Conservation (phyloP, 2,888 invertebrate genomes). For the Sarcophaga subvicina region DNA sequence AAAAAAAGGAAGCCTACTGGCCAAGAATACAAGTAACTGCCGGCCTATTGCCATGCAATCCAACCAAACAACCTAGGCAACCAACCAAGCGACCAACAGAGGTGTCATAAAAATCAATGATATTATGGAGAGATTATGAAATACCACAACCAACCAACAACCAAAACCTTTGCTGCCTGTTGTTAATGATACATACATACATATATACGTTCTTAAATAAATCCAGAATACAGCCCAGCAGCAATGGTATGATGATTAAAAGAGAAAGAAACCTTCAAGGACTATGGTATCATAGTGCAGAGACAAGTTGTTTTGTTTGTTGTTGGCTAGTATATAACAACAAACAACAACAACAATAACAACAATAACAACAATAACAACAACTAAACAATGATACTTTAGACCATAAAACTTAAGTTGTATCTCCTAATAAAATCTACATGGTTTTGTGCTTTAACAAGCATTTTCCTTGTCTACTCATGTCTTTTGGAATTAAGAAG, state of each 20-base stretch:
- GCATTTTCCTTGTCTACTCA: conserved; percentile 80
- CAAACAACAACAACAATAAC: background rate
- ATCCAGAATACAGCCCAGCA: background rate
- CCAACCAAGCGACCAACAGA: conserved; percentile 26
- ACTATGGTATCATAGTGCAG: conserved; percentile 13
- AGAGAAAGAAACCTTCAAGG: conserved; percentile 47
- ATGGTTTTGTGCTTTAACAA: conserved; percentile 79
- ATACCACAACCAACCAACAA: background rate
- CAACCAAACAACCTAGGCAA: background rate
- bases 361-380: background rate
- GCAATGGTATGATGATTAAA: background rate
- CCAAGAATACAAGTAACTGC: conserved; percentile 38
- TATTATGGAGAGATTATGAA: conserved; percentile 63
- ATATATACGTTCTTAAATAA: background rate
- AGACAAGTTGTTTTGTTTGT: conserved; percentile 21
- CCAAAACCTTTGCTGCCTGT: conserved; percentile 26
- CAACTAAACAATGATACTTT: conserved; percentile 53
- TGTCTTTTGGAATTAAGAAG: conserved; percentile 71
- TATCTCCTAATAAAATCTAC: conserved; percentile 80
- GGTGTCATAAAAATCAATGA: conserved; percentile 70
- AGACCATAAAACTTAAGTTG: conserved; percentile 69
- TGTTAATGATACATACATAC: background rate
- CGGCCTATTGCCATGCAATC: background rate
- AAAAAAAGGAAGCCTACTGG: conserved; percentile 39
- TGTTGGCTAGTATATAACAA: background rate